phyloP scores from a whole-genome alignment of 2,797 vertebrate genomes.

The Podarcis siculus region DNA sequence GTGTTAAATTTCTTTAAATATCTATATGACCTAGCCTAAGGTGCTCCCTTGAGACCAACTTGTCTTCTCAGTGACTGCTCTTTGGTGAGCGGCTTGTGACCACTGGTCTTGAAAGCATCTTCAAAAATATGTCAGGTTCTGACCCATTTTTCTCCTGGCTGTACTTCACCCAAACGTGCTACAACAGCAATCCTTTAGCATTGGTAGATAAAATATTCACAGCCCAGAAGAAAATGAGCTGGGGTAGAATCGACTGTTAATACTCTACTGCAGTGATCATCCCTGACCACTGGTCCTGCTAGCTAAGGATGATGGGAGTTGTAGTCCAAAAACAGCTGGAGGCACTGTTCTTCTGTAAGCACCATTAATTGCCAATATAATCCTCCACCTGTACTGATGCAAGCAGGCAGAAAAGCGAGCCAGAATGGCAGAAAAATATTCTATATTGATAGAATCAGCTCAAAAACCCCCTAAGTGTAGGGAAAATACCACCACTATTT shows the following conservation, averaged over 20 bases:
- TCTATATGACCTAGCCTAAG: background rate
- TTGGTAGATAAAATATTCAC: background rate
- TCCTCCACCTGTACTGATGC: background rate
- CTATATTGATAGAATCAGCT: background rate
- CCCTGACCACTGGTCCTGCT: too few relatives aligned
- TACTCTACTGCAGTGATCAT: too few relatives aligned
- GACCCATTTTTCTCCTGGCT: background rate
- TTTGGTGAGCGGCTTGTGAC: background rate
- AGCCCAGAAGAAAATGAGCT: background rate
- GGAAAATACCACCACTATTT: background rate
- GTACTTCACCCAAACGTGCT: background rate
- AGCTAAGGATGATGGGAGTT: too few relatives aligned
- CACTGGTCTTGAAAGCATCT: background rate
- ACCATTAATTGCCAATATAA: background rate
- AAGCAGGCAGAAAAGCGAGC: background rate
- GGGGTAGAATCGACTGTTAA: too few relatives aligned
- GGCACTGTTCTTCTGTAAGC: too few relatives aligned
- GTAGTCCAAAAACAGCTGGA: too few relatives aligned
- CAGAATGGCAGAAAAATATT: background rate
- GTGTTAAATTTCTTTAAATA: background rate
- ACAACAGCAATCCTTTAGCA: background rate
- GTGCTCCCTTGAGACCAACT: background rate
- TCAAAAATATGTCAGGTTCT: background rate
- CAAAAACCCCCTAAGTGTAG: background rate
- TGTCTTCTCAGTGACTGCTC: background rate